Conservation (phyloP, 2,888 invertebrate species). For the Drosophila lacicola region DNA sequence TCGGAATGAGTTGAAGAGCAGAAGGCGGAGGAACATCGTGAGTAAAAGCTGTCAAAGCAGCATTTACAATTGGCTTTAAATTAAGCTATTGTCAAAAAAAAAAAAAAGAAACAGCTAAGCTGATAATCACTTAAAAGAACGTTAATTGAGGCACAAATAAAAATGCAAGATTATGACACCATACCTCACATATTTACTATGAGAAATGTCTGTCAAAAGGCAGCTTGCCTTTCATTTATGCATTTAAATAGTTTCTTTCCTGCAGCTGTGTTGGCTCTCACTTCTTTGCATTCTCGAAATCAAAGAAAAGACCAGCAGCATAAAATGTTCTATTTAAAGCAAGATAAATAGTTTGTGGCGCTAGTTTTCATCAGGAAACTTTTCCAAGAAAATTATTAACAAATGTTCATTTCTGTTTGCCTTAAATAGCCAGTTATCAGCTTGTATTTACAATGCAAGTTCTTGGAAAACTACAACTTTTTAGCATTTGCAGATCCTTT, state of each 20-base stretch:
- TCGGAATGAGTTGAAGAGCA: background rate
- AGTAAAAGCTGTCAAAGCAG: conserved; percentile 26
- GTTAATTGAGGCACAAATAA: conserved; percentile 10
- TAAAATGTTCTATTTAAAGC: too few species aligned
- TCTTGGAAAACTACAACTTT: too few species aligned
- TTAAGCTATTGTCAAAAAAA: background rate
- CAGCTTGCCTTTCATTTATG: too few species aligned
- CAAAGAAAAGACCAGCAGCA: too few species aligned
- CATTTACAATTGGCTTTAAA: conserved; percentile 20
- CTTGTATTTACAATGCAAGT: too few species aligned
- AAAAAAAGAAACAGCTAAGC: conserved; percentile 2
- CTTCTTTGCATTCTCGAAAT: too few species aligned
- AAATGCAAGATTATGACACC: too few species aligned
- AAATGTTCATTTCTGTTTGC: background rate
- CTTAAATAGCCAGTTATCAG: background rate
- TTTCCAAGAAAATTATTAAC: background rate
- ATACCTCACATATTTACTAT: too few species aligned
- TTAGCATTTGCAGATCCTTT: too few species aligned
- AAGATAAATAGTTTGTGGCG: background rate
- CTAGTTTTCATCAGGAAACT: background rate
- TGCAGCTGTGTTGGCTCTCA: too few species aligned
- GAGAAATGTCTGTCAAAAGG: too few species aligned
- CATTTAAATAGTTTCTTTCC: too few species aligned
- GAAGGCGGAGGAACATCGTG: background rate
- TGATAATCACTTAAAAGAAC: conserved; percentile 27